Evolutionary conservation across 2,797 vertebrate genomes (phyloP).

Genomic region (Propithecus perrieri): DNA sequence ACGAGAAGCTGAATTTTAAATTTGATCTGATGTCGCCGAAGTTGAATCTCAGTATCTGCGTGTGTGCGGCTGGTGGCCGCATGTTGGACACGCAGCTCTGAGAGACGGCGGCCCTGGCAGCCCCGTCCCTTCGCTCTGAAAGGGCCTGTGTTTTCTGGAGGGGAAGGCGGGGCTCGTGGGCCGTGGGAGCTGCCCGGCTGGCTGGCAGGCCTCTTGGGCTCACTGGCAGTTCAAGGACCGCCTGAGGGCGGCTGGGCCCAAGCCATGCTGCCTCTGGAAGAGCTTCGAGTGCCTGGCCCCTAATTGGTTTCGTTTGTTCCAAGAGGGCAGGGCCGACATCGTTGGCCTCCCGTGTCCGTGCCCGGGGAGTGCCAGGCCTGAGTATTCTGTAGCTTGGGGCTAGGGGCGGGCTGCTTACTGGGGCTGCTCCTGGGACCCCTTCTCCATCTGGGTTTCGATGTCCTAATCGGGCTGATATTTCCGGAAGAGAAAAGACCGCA

Average conservation of each 20-base stretch:
- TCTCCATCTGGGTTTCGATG: background rate
- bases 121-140: accelerated
- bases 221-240: background rate
- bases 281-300: background rate
- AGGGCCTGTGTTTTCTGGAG: background rate
- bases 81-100: accelerated
- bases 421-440: background rate
- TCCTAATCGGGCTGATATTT: background rate
- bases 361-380: accelerated
- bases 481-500: background rate
- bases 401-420: background rate
- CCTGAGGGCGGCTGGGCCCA: background rate
- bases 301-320: background rate
- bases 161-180: too few relatives aligned
- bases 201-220: background rate
- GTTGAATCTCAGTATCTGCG: background rate
- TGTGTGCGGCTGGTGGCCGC: too few relatives aligned
- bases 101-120: background rate
- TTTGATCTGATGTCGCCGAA: background rate
- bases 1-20: background rate
- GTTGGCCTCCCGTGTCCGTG: accelerated
- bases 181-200: background rate
- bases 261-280: background rate
- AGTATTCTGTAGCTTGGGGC: background rate
- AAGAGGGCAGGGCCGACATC: background rate